Conservation (phyloP, 2,113 vertebrate species). For the Cyanoderma ruficeps region DNA sequence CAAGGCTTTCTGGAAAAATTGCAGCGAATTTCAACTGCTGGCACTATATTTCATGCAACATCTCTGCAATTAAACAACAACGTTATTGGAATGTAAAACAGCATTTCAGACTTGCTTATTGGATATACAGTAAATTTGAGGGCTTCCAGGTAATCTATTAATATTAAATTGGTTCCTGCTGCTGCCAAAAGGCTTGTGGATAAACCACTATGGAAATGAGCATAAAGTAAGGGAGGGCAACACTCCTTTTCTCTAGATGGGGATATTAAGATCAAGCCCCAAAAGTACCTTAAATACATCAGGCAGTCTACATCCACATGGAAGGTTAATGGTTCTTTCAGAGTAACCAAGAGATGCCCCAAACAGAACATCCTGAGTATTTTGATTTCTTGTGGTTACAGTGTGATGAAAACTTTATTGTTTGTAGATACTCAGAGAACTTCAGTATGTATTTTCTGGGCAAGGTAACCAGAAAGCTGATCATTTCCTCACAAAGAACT, state of each 20-base stretch:
- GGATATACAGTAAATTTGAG: not conserved
- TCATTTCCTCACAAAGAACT: not conserved
- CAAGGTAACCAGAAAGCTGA: not conserved
- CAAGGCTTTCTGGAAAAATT: not conserved
- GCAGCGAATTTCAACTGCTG: not conserved
- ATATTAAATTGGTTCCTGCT: not conserved
- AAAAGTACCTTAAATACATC: not conserved
- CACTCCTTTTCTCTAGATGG: not conserved
- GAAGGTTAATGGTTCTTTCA: not conserved
- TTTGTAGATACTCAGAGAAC: not conserved
- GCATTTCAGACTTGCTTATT: not conserved
- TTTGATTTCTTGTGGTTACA: not conserved
- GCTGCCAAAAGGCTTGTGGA: not conserved
- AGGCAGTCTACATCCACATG: rapidly evolving
- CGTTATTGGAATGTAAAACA: not conserved
- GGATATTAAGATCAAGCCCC: not conserved
- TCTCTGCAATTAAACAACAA: not conserved
- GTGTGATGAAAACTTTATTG: not conserved
- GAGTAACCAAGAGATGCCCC: not conserved
- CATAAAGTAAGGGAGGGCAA: not conserved
- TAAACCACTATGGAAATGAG: not conserved
- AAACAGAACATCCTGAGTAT: not conserved
- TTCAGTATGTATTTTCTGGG: not conserved
- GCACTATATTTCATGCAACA: not conserved
- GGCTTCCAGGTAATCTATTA: not conserved